Evolutionary conservation across 2,113 vertebrate species (phyloP).

Genomic region (Cynocephalus volans): DNA sequence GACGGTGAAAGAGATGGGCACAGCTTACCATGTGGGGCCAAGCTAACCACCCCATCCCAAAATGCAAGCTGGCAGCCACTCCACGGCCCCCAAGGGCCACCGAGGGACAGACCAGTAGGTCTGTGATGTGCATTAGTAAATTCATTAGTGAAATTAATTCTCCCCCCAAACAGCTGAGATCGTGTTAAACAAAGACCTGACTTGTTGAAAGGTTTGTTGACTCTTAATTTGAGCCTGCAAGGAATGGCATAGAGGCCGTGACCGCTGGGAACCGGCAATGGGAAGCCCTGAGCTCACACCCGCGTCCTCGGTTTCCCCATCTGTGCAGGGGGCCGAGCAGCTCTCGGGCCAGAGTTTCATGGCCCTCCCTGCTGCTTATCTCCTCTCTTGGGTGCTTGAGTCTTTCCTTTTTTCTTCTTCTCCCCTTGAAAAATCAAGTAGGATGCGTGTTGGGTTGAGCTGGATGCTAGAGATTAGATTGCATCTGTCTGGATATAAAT

Average conservation of each 20-base stretch:
- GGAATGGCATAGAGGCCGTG: rapidly evolving
- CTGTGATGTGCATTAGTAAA: not conserved
- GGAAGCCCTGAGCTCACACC: not conserved
- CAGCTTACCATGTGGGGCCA: rapidly evolving
- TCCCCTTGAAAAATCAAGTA: slow-evolving; percentile 66
- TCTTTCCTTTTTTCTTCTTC: not conserved
- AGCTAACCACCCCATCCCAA: not conserved
- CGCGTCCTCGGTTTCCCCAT: rapidly evolving
- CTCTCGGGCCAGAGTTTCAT: rapidly evolving
- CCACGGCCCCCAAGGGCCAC: not conserved
- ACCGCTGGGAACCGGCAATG: not conserved
- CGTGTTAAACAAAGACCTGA: not conserved
- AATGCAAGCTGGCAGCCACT: not conserved
- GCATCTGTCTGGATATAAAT: slow-evolving; percentile 92
- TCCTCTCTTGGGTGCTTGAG: not conserved
- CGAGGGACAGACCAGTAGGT: not conserved
- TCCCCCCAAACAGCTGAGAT: not conserved
- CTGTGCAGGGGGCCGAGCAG: rapidly evolving
- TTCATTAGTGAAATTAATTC: slow-evolving; percentile 1
- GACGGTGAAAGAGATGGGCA: not conserved
- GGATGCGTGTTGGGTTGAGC: slow-evolving; percentile 74
- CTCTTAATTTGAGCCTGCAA: not conserved
- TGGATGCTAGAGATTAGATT: slow-evolving; percentile 87
- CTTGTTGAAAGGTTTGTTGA: not conserved
- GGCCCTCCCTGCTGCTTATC: rapidly evolving